Evolutionary conservation across 2,113 vertebrate species (phyloP), one percentile per base, ranked within the genome.

Genomic region (Crocuta crocuta): DNA sequence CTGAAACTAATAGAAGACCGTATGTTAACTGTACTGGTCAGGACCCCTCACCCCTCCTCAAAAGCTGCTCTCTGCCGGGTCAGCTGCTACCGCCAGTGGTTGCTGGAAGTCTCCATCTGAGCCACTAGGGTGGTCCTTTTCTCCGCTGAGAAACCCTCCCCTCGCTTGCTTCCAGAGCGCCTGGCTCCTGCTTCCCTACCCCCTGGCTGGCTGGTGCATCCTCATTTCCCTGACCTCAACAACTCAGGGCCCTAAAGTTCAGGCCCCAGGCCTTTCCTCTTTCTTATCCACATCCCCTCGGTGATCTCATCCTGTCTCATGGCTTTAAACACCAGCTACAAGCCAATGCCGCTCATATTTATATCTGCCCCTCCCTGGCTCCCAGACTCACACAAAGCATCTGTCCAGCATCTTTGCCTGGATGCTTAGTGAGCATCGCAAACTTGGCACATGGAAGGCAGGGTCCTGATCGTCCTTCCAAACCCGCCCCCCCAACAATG

Each of bases 401-500:
- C 16, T 21, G 23, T 31, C 50, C 39, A 48, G 0, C 2, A 10
- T 78, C 85, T 88, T 35, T 13, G 17, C 35, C n/a, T 12, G 31
- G 45, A 39, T 58, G 26, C 43, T 17, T 79, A 39, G 50, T 15
- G 23, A 12, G n/a, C 50, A 23, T 70, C 80, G 73, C 1, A 2
- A 82, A 39, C 16, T 70, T 23, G 31, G 78, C 10, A 1, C 16
- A 23, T 61, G 23, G 17, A 10, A 68, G 19, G 26, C 16, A 0
- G 43, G 19, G 23, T 78, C 53, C 53, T 19, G 7, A 17, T 17
- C 16, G 21, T 50, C 23, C 43, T 17, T 17, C 53, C 9, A 33
- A 45, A 39, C 43, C 17, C 4, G 1, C 0, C 1, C 7, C 10
- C 50, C 23, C 10, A 0, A 0, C 3, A 12, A 12, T 10, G 1